Conservation (phyloP, 1,140 invertebrate genomes). For the Drosophila mauritiana region DNA sequence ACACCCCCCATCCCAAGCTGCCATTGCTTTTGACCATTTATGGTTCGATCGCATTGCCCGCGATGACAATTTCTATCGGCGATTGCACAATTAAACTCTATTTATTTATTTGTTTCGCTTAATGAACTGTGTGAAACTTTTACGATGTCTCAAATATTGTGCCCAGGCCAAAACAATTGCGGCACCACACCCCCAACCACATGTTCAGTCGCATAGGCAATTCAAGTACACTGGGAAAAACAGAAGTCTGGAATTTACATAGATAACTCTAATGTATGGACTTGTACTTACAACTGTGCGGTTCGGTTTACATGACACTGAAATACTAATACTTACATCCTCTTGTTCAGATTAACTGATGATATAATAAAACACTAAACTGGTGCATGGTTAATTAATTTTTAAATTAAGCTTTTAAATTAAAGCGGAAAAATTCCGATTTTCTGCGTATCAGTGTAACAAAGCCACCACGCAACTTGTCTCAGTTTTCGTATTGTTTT, state of each 20-base stretch:
- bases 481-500: slow-evolving; percentile 26
- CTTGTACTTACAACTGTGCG: no score
- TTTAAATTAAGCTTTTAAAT: no score
- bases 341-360: neutral
- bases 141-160: slow-evolving; percentile 36
- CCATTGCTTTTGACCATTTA: slow-evolving; percentile 31
- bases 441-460: neutral
- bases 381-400: no score
- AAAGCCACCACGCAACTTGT: slow-evolving; percentile 45
- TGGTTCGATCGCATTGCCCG: slow-evolving; percentile 22
- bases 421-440: neutral
- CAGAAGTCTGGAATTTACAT: neutral
- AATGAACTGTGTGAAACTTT: slow-evolving; percentile 79
- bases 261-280: no score
- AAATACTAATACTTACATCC: no score
- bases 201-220: slow-evolving; percentile 27
- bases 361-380: neutral
- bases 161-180: slow-evolving; percentile 46
- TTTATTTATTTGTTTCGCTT: slow-evolving; percentile 73
- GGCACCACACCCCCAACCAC: slow-evolving; percentile 24
- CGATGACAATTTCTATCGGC: slow-evolving; percentile 71
- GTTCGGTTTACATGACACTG: no score
- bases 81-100: slow-evolving; percentile 78
- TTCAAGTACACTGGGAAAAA: slow-evolving; percentile 20
- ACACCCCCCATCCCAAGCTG: slow-evolving; percentile 14